phyloP scores from a whole-genome alignment of 1,140 invertebrate species.

The Ooceraea biroi region DNA sequence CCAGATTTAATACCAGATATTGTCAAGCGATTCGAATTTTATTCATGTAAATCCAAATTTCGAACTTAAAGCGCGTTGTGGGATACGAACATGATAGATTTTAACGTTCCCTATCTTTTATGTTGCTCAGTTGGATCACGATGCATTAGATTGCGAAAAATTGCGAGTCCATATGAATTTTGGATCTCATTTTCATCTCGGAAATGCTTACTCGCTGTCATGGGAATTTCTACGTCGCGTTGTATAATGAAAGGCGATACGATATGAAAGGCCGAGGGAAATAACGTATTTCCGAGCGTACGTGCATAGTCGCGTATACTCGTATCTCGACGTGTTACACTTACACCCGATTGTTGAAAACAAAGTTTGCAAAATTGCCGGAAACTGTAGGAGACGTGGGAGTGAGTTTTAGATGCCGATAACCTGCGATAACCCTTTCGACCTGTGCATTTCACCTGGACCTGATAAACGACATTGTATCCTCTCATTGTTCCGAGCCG shows the following conservation, averaged over 20 bases:
- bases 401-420: slow-evolving; percentile 13
- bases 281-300: slow-evolving; percentile 33
- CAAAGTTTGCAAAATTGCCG: neutral
- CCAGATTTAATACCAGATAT: neutral
- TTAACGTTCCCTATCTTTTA: neutral
- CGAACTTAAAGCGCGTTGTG: neutral
- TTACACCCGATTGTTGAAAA: slow-evolving; percentile 41
- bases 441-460: neutral
- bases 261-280: neutral
- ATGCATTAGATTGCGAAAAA: slow-evolving; percentile 20
- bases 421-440: slow-evolving; percentile 4
- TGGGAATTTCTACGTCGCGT: slow-evolving; percentile 37
- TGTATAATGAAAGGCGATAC: slow-evolving; percentile 55
- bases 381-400: neutral
- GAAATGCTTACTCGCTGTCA: slow-evolving; percentile 23
- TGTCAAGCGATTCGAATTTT: neutral
- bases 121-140: neutral
- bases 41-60: neutral
- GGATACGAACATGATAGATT: neutral
- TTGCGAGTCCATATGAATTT: slow-evolving; percentile 24
- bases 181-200: slow-evolving; percentile 24
- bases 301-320: slow-evolving; percentile 3
- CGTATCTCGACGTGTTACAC: slow-evolving; percentile 36
- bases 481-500: neutral
- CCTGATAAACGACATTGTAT: neutral